Conservation (phyloP, 2,888 invertebrate species). For the Acanthococcus lagerstroemiae region DNA sequence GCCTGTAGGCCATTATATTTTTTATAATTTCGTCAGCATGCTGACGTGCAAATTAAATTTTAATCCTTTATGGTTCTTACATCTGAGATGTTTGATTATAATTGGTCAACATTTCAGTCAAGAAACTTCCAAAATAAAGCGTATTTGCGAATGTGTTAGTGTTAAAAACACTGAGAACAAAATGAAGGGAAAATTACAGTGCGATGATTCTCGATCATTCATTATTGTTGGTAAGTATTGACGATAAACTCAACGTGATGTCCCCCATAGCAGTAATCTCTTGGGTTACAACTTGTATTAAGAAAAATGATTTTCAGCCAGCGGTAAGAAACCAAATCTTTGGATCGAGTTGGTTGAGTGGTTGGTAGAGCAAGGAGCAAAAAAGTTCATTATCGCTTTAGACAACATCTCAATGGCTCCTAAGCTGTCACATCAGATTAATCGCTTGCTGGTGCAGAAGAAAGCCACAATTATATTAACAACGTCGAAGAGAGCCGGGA, state of each 20-base stretch:
- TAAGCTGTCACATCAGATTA: conserved; percentile 27
- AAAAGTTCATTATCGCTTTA: conserved; percentile 27
- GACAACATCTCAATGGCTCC: conserved; percentile 20
- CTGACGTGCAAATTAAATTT: no score
- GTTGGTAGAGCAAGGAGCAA: conserved; percentile 30
- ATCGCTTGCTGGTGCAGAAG: conserved; percentile 24
- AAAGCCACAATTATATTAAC: conserved; percentile 17
- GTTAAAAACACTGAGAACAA: neutral
- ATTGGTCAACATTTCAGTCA: neutral
- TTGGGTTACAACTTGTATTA: no score
- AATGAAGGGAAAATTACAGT: neutral
- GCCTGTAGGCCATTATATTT: no score
- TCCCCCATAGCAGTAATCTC: no score
- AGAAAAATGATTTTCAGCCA: conserved; percentile 4
- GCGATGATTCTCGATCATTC: neutral
- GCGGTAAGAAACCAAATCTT: conserved; percentile 9
- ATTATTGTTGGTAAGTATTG: neutral
- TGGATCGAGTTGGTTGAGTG: conserved; percentile 32
- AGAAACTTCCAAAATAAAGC: neutral
- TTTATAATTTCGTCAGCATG: no score
- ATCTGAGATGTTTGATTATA: neutral
- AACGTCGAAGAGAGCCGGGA: conserved; percentile 8
- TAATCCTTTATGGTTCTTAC: no score
- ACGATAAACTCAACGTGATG: no score
- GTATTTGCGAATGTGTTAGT: neutral